Base-by-base conservation (phyloP, 2,888 invertebrate species). In the Penaeus monodon region DNA sequence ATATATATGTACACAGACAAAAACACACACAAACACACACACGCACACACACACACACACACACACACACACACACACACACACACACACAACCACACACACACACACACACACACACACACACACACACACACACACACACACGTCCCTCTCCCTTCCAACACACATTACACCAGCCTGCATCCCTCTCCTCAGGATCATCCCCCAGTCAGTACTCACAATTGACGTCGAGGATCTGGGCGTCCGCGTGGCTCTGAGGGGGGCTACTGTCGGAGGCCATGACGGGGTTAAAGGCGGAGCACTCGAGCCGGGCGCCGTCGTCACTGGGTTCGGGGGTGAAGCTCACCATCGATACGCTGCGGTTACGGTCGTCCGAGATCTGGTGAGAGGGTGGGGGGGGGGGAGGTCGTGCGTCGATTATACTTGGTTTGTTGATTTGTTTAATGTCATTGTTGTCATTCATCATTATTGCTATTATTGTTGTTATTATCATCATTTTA, bases 301-400 rank as follows among this genome's bases (percentile, higher is more conserved):
- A 86, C 24, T 76, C 76, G 38, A 86, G 65, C 65, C 57, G 33
- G 14, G 74, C 49, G 3, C 81, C 81, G 63, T 86, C 86, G 68
- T 86, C 76, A 20, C 29, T 10, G 2, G 86, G 76, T 38, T 81
- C 73, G 1, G 86, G 86, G 6, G 81, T 86, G 76, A 86, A 81
- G 68, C 73, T 73, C 49, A 86, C 86, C 76, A 86, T 81, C 7
- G 86, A 86, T 65, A 86, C 81, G 49, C 81, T 86, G 22, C 86
- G 64, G 77, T 86, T 86, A 33, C 86, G 81, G 68, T 86, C 86
- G 63, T 86, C 74, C 14, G 86, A 86, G 6, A 81, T 81, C 86
- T 86, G 65, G 29, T 38, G 44, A 1, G 44, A 29, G 24, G 73
- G 22, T 14, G 33, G n/a, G 73, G 20, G 73, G 38, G 7, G 12